These are phyloP conservation scores for Entomobrya proxima DNA, from an alignment of 2,888 invertebrate species.

Conservation along the genomic window DNA sequence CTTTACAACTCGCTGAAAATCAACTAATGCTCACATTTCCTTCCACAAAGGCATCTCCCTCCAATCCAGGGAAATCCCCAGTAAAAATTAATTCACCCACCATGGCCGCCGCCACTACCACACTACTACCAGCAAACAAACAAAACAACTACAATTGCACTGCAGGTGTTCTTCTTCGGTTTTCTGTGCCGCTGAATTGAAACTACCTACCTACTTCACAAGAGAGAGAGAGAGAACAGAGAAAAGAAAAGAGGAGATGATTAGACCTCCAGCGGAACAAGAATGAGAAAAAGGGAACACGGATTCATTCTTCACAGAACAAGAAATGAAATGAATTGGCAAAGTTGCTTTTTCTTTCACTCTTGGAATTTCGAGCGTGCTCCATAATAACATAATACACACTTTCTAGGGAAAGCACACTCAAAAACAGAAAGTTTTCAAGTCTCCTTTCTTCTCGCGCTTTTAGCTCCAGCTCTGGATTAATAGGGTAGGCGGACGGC, in stretches of 20 bases:
- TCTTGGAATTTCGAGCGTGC: neutral
- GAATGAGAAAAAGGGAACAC: slow-evolving; percentile 33
- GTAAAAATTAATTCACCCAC: slow-evolving; percentile 29
- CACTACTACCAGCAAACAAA: neutral
- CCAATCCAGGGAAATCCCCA: neutral
- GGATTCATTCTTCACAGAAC: slow-evolving; percentile 42
- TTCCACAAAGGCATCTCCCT: neutral
- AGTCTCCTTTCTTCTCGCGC: neutral
- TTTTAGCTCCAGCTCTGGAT: neutral
- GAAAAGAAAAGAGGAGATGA: slow-evolving; percentile 24
- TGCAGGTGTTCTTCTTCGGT: slow-evolving; percentile 40
- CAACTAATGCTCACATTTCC: slow-evolving; percentile 11
- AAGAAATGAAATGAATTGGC: slow-evolving; percentile 47
- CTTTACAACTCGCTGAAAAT: neutral
- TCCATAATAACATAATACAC: neutral
- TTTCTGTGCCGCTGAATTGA: neutral
- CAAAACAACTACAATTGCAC: slow-evolving; percentile 33
- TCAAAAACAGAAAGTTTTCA: slow-evolving; percentile 26
- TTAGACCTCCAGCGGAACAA: neutral
- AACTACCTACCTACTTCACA: neutral
- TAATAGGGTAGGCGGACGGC: slow-evolving; percentile 33
- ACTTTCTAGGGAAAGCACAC: too few relatives aligned
- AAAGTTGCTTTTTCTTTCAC: slow-evolving; percentile 13
- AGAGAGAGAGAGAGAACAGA: too few relatives aligned
- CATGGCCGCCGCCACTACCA: neutral